Evolutionary conservation across 2,797 vertebrate genomes (phyloP).

Genomic region (Oophaga sylvatica): DNA sequence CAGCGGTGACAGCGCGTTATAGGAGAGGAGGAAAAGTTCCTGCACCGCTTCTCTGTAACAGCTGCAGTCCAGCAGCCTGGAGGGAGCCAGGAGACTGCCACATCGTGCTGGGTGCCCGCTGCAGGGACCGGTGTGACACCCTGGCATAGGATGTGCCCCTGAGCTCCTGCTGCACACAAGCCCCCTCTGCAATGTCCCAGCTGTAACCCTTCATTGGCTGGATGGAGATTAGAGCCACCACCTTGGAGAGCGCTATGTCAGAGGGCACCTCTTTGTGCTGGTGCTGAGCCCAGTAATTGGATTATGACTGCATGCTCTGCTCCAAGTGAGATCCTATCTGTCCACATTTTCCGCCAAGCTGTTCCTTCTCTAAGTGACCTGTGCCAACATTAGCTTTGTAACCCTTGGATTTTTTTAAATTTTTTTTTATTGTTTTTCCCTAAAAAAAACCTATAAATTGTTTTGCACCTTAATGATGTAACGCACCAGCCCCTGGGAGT

Average conservation of each 20-base stretch:
- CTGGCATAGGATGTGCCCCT: not conserved
- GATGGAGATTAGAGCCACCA: not conserved
- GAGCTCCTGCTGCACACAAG: not conserved
- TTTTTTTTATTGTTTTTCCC: not conserved
- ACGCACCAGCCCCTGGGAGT: not conserved
- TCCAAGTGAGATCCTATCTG: conserved; percentile 3
- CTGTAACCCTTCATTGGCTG: conserved; percentile 12
- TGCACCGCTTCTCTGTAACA: not conserved
- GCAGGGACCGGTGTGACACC: not conserved
- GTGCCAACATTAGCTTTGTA: not conserved
- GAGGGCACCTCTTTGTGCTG: conserved; percentile 19
- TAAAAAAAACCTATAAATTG: too few species aligned
- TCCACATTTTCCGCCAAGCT: not conserved
- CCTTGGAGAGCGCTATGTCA: not conserved
- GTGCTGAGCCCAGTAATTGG: conserved; percentile 23
- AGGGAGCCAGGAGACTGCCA: not conserved
- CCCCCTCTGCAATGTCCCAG: not conserved
- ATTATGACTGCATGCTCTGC: conserved; percentile 21
- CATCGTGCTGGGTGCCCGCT: conserved; percentile 7
- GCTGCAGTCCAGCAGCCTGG: conserved; percentile 26
- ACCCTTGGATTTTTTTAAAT: not conserved
- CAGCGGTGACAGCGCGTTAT: not conserved
- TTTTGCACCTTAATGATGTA: not conserved
- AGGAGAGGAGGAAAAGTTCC: conserved; percentile 14
- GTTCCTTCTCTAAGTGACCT: not conserved